These are phyloP conservation scores for Phoxinus phoxinus DNA, from an alignment of 2,113 vertebrate species.

Conservation along the genomic window DNA sequence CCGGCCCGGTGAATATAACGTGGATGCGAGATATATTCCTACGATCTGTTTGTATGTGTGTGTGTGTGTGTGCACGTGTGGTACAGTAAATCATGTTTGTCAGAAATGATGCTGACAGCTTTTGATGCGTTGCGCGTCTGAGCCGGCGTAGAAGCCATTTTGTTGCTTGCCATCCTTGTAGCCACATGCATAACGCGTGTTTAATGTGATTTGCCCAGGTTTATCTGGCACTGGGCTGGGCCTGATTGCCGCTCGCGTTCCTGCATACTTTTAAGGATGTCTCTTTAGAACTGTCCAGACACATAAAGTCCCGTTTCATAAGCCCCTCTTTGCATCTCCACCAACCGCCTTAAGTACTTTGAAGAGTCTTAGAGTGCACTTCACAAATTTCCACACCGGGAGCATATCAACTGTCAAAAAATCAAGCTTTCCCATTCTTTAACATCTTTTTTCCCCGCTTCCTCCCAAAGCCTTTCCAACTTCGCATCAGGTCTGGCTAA, in stretches of 20 bases:
- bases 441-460: slow-evolving; percentile 68
- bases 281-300: slow-evolving; percentile 68
- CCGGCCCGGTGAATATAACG: background rate
- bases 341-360: slow-evolving; percentile 75
- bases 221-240: slow-evolving; percentile 71
- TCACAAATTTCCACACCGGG: slow-evolving; percentile 68
- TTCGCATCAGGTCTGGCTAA: slow-evolving; percentile 69
- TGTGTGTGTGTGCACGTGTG: slow-evolving; percentile 46
- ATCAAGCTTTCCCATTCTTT: slow-evolving; percentile 57
- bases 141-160: slow-evolving; percentile 45
- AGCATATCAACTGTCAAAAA: slow-evolving; percentile 72
- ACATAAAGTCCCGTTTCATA: slow-evolving; percentile 70
- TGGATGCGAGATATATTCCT: background rate
- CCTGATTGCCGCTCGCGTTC: slow-evolving; percentile 76
- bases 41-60: slow-evolving; percentile 24
- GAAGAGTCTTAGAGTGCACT: slow-evolving; percentile 63
- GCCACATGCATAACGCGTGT: slow-evolving; percentile 65
- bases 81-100: slow-evolving; percentile 58
- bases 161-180: slow-evolving; percentile 45
- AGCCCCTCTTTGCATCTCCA: slow-evolving; percentile 76
- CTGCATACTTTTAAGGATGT: slow-evolving; percentile 72
- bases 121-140: slow-evolving; percentile 49
- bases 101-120: slow-evolving; percentile 58
- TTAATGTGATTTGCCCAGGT: slow-evolving; percentile 80
- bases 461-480: slow-evolving; percentile 65